Evolutionary conservation across 1,140 invertebrate genomes (phyloP).

Genomic region (Caenorhabditis tropicalis): DNA sequence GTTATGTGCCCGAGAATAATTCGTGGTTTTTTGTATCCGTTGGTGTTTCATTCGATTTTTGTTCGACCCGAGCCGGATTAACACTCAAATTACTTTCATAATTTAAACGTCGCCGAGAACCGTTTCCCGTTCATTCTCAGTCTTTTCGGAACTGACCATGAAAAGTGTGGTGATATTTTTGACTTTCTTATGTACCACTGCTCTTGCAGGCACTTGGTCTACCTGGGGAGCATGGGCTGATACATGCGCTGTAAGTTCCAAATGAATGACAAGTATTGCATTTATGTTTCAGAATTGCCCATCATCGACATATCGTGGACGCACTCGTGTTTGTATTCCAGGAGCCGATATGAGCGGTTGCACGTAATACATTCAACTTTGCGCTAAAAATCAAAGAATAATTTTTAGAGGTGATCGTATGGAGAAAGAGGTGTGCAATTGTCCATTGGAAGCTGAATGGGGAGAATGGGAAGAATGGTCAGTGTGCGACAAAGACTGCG

Average conservation of each 20-base stretch:
- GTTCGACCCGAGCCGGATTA: conserved; percentile 24
- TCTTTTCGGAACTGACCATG: background rate
- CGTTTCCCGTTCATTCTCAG: background rate
- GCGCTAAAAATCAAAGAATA: background rate
- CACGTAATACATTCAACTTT: background rate
- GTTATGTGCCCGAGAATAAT: background rate
- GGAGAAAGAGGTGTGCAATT: conserved; percentile 15
- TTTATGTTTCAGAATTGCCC: background rate
- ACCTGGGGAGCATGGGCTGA: conserved; percentile 8
- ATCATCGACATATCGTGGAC: background rate
- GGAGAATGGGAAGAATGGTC: background rate
- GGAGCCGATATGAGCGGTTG: conserved; percentile 21
- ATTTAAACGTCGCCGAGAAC: conserved; percentile 11
- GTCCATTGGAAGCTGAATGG: conserved; percentile 1
- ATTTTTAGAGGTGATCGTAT: background rate
- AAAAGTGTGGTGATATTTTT: conserved; percentile 22
- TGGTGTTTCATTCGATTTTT: conserved; percentile 8
- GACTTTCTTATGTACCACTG: conserved; percentile 11
- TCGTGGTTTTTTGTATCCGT: too few relatives aligned
- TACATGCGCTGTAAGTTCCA: conserved; percentile 1
- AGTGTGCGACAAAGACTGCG: background rate
- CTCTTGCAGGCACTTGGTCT: background rate
- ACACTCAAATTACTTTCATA: background rate
- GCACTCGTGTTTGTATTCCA: background rate
- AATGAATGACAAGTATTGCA: background rate